Base-by-base conservation (phyloP, 2,797 vertebrate genomes). In the Enoplosus armatus region DNA sequence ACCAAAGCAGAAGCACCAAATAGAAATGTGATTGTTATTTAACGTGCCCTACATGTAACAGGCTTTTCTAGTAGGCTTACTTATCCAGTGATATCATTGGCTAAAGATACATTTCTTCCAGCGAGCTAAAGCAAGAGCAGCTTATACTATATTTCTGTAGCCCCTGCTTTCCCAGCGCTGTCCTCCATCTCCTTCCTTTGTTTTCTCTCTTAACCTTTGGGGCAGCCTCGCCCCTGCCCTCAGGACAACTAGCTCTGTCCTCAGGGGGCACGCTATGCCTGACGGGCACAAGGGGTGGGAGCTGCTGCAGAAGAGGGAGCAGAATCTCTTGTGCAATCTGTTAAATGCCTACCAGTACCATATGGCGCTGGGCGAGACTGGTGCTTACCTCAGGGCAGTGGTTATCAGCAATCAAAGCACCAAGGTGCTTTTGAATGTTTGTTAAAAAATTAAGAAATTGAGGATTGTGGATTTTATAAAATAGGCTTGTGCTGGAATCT, bases 211-310 rank as follows among this genome's bases (percentile, higher is more conserved):
- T 37, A 29, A 14, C 77, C 58, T 64, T 16, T 51, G 67, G 50
- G 64, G 53, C 70, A 69, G 87, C 87, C 87, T 90, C 75, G 26
- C 81, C 77, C 76, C 55, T 75, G 67, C 80, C 77, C 63, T 71
- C 35, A 77, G 75, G 85, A 74, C 63, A 22, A 47, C 54, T 71
- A 59, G 37, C 61, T 31, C 45, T 53, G 64, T 76, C 74, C 81
- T 79, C 67, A 6, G 83, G 78, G 76, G 68, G 56, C 20, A 8
- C 56, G 72, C 63, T 24, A 39, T 29, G 74, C 79, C 60, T 66
- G 76, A 59, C 20, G 24, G 85, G 54, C 71, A 48, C 51, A 31
- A 14, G 15, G 63, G 61, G 60, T 63, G 37, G 68, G 61, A 69
- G 53, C 37, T n/a, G 62, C 45, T 53, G 51, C 51, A 16, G 51